These are phyloP conservation scores for Hippocampus mohnikei DNA, from an alignment of 2,113 vertebrate genomes.

Conservation along the genomic window DNA sequence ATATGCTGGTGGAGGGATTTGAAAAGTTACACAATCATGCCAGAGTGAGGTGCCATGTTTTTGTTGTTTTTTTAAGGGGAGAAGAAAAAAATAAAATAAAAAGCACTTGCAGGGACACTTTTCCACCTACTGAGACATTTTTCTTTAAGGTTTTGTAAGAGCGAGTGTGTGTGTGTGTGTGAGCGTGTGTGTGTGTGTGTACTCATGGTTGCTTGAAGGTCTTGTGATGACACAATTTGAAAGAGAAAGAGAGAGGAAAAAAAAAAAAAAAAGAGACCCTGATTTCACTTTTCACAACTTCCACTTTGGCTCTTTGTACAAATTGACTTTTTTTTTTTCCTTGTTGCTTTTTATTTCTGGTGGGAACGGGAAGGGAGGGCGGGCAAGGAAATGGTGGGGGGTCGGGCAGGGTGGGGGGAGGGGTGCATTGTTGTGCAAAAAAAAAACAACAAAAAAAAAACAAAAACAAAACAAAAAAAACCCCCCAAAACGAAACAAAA, in stretches of 20 bases:
- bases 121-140: slow-evolving; percentile 43
- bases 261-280: not conserved
- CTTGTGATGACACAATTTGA: slow-evolving; percentile 69
- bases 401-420: not conserved
- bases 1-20: slow-evolving; percentile 91
- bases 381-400: slow-evolving; percentile 7
- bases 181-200: not conserved
- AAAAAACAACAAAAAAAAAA: not conserved
- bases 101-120: slow-evolving; percentile 40
- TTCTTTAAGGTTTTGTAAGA: not conserved
- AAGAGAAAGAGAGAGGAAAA: slow-evolving; percentile 32
- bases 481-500: not conserved
- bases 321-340: slow-evolving; percentile 52
- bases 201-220: slow-evolving; percentile 64
- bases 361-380: not conserved
- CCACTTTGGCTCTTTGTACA: slow-evolving; percentile 72
- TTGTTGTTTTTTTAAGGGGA: slow-evolving; percentile 77
- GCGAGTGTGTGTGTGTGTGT: not conserved
- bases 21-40: slow-evolving; percentile 87
- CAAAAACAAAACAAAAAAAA: slow-evolving; percentile 24
- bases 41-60: slow-evolving; percentile 85
- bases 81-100: slow-evolving; percentile 78
- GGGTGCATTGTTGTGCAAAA: slow-evolving; percentile 65
- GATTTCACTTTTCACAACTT: slow-evolving; percentile 65
- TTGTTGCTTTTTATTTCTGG: slow-evolving; percentile 48